phyloP scores from a whole-genome alignment of 2,888 invertebrate genomes.

The Malacosoma neustria region DNA sequence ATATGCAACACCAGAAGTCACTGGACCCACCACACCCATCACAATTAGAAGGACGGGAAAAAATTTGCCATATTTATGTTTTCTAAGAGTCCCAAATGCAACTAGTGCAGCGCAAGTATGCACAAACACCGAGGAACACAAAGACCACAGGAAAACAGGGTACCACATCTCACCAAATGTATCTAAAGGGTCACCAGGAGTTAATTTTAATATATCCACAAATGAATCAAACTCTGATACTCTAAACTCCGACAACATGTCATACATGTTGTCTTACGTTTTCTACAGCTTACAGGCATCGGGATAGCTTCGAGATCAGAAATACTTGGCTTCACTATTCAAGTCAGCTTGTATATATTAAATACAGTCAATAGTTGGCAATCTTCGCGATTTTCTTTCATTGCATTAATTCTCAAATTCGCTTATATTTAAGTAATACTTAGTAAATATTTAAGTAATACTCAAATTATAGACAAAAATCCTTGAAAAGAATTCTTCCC shows the following conservation, averaged over 20 bases:
- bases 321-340: neutral
- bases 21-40: constrained; percentile 92
- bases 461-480: too few relatives aligned
- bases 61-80: constrained; percentile 96
- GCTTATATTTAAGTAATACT: too few relatives aligned
- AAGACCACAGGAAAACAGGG: constrained; percentile 95
- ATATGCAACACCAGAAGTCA: constrained; percentile 90
- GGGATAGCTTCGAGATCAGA: constrained; percentile 31
- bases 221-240: constrained; percentile 79
- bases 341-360: too few relatives aligned
- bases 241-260: constrained; percentile 73
- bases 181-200: constrained; percentile 78
- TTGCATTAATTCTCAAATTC: too few relatives aligned
- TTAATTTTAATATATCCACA: constrained; percentile 80
- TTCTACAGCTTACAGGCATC: constrained; percentile 55
- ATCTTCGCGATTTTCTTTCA: too few relatives aligned
- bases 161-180: constrained; percentile 97
- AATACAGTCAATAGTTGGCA: too few relatives aligned
- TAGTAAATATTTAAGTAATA: too few relatives aligned
- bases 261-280: constrained; percentile 66
- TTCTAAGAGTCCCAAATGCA: constrained; percentile 92
- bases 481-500: too few relatives aligned
- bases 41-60: constrained; percentile 90
- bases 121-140: constrained; percentile 94
- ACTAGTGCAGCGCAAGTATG: constrained; percentile 93